Percentiles rank a stretch among this genome's conserved stretches.
These are phyloP conservation scores for Betta splendens DNA, from an alignment of 2,797 vertebrate species.

Conservation along the genomic window DNA sequence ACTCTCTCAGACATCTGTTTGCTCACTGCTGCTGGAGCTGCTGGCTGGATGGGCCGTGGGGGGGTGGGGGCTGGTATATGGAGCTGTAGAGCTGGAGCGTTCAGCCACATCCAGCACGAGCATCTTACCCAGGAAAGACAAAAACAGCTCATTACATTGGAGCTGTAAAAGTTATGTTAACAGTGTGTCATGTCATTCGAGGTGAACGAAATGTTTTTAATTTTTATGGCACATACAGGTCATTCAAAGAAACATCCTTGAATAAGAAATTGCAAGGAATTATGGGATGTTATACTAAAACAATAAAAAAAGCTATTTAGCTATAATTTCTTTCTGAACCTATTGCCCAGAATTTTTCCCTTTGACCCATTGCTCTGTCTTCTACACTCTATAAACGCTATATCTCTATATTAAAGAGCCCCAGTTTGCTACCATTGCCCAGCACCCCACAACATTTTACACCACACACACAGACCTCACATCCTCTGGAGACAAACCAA, in stretches of 20 bases:
- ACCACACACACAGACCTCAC: conserved; percentile 23
- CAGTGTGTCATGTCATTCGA: conserved; percentile 1
- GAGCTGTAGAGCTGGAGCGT: conserved; percentile 51
- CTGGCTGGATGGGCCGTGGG: conserved; percentile 58
- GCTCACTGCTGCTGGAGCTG: conserved; percentile 81
- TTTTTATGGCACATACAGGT: conserved; percentile 11
- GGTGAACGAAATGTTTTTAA: neutral
- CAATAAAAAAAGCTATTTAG: conserved; percentile 1
- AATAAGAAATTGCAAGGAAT: conserved; percentile 2
- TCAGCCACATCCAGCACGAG: conserved; percentile 67
- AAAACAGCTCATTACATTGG: conserved; percentile 35
- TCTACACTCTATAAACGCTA: neutral
- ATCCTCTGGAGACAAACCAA: conserved; percentile 70
- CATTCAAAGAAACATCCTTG: conserved; percentile 27
- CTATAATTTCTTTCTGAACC: neutral
- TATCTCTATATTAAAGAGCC: neutral
- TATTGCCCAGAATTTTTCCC: conserved; percentile 16
- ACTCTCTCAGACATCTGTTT: conserved; percentile 88
- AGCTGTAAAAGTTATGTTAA: conserved; percentile 21
- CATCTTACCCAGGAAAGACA: conserved; percentile 49
- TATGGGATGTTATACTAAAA: conserved; percentile 16
- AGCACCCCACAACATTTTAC: conserved; percentile 22
- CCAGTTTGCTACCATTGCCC: conserved; percentile 13
- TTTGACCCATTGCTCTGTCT: neutral
- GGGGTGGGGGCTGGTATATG: neutral